Evolutionary conservation across 2,888 invertebrate genomes (phyloP).

Genomic region (Drosophila anomalata): DNA sequence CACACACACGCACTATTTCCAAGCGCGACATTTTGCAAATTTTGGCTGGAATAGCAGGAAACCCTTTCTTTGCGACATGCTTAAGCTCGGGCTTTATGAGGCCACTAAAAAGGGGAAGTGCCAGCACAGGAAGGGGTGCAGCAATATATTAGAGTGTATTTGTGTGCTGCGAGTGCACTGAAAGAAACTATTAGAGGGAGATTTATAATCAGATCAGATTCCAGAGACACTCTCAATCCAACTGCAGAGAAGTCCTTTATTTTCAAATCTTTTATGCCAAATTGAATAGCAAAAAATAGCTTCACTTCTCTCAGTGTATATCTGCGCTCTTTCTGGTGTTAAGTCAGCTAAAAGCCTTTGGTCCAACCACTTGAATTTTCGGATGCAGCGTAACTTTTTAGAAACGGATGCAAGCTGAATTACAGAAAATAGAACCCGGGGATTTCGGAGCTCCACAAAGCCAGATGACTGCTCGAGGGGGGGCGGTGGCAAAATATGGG

Average conservation of each 20-base stretch:
- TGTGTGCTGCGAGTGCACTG: conserved; percentile 13
- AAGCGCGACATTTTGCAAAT: conserved; percentile 63
- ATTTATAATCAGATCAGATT: background rate
- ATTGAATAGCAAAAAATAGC: no score
- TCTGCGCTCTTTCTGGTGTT: conserved; percentile 58
- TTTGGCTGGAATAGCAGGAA: conserved; percentile 61
- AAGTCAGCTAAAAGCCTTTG: conserved; percentile 75
- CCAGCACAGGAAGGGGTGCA: conserved; percentile 11
- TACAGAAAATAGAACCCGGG: conserved; percentile 34
- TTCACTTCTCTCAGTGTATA: conserved; percentile 10
- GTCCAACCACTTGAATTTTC: conserved; percentile 70
- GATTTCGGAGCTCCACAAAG: conserved; percentile 31
- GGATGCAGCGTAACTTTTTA: conserved; percentile 64
- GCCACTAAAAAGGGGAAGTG: conserved; percentile 56
- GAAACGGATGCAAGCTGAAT: conserved; percentile 72
- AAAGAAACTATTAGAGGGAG: background rate
- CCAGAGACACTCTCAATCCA: background rate
- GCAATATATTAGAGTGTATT: conserved; percentile 62
- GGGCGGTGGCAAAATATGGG: background rate
- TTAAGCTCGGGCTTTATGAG: conserved; percentile 73
- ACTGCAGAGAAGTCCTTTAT: no score
- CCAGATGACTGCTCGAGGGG: conserved; percentile 57
- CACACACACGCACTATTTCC: conserved; percentile 64
- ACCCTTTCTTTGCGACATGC: conserved; percentile 70
- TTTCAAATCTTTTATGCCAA: no score